A percentile compares a stretch with the other conserved stretches of the same genome.
phyloP scores from a whole-genome alignment of 2,113 vertebrate genomes.

The Periophthalmodon schlosseri region DNA sequence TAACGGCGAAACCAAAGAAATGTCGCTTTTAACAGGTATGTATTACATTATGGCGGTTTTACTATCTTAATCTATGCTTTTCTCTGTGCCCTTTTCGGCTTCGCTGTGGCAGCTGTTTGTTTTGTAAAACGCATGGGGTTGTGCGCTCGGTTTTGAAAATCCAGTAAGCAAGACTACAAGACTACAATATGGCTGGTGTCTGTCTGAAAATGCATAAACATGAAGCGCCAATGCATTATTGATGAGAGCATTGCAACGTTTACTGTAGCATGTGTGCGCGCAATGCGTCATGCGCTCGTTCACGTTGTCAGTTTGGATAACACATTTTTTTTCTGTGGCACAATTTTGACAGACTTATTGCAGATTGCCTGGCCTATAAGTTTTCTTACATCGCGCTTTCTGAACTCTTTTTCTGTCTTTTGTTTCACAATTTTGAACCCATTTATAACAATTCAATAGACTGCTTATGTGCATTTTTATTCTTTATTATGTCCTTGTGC shows the following conservation, averaged over 20 bases:
- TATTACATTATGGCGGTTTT: slow-evolving; percentile 56
- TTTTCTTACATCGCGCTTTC: not conserved
- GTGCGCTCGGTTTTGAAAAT: slow-evolving; percentile 2
- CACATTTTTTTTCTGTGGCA: slow-evolving; percentile 11
- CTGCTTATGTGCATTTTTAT: not conserved
- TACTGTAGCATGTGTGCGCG: slow-evolving; percentile 46
- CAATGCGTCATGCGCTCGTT: slow-evolving; percentile 19
- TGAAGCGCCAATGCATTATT: slow-evolving; percentile 88
- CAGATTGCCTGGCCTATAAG: not conserved
- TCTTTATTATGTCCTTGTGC: not conserved
- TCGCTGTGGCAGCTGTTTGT: slow-evolving; percentile 44
- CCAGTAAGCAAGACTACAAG: slow-evolving; percentile 31
- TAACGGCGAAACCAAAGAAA: slow-evolving; percentile 80
- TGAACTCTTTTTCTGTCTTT: not conserved
- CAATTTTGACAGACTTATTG: slow-evolving; percentile 12
- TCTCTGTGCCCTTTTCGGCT: slow-evolving; percentile 40
- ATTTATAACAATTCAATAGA: not conserved
- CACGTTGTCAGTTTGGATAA: slow-evolving; percentile 31
- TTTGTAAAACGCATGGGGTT: slow-evolving; percentile 29
- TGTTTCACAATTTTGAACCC: not conserved
- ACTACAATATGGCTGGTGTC: slow-evolving; percentile 57
- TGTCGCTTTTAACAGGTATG: slow-evolving; percentile 85
- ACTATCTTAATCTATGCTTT: slow-evolving; percentile 45
- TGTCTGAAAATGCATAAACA: slow-evolving; percentile 86
- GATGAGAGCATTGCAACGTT: slow-evolving; percentile 76